Conservation (phyloP, 2,888 invertebrate genomes). For the Junonia oenone region DNA sequence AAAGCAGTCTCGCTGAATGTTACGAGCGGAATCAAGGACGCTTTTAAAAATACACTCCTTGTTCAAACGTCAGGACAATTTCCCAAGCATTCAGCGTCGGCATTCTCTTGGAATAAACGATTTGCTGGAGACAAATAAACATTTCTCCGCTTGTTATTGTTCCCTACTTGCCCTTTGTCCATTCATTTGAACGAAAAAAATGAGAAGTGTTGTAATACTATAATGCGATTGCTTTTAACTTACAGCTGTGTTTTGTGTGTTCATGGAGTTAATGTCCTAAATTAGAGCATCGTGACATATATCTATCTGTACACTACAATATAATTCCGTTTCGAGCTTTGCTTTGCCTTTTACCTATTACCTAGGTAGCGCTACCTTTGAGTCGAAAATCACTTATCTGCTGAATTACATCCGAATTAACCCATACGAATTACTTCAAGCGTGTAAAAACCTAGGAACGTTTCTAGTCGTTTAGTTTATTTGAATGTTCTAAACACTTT, state of each 20-base stretch:
- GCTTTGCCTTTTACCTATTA: background rate
- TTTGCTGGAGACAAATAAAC: slow-evolving; percentile 40
- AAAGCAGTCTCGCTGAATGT: slow-evolving; percentile 39
- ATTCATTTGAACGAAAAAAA: slow-evolving; percentile 9
- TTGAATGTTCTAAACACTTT: no score
- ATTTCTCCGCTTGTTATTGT: slow-evolving; percentile 37
- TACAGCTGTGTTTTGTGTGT: background rate
- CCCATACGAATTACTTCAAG: background rate
- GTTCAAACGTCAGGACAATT: slow-evolving; percentile 44
- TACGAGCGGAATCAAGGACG: slow-evolving; percentile 43
- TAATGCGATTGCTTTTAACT: background rate
- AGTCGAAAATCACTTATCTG: no score
- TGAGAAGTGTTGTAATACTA: slow-evolving; percentile 26
- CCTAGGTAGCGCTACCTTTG: no score
- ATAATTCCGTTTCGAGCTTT: background rate
- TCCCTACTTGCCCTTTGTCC: slow-evolving; percentile 29
- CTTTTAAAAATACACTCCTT: slow-evolving; percentile 39
- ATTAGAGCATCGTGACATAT: background rate
- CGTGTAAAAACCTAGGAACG: background rate
- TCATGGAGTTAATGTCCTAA: background rate
- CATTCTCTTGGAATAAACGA: slow-evolving; percentile 45
- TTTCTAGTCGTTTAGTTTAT: background rate
- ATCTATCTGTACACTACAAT: background rate
- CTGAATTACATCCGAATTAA: background rate
- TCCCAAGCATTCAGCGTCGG: slow-evolving; percentile 42